These are phyloP conservation scores for Grallaria varia DNA, from an alignment of 2,113 vertebrate species.

Conservation along the genomic window DNA sequence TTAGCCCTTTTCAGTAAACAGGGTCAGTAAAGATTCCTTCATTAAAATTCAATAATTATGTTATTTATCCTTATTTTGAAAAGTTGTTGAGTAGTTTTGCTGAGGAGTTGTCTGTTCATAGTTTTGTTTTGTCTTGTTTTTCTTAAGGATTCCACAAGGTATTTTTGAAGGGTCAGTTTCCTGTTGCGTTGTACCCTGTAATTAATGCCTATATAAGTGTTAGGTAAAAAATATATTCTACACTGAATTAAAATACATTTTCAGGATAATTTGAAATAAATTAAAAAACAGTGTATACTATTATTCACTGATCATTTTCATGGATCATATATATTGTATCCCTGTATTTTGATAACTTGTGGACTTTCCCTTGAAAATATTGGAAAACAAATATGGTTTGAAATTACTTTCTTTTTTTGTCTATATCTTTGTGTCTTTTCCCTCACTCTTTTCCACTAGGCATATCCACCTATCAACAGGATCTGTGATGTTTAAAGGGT, in stretches of 20 bases:
- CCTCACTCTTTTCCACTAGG: neutral
- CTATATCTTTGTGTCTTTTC: neutral
- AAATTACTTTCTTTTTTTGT: neutral
- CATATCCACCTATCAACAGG: neutral
- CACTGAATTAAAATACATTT: neutral
- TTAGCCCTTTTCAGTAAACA: neutral
- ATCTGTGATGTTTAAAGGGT: neutral
- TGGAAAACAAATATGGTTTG: neutral
- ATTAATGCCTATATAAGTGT: neutral
- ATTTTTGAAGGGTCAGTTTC: neutral
- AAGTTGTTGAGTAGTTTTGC: neutral
- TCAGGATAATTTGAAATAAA: neutral
- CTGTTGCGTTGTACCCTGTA: neutral
- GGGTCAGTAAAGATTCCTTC: neutral
- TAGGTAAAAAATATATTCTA: neutral
- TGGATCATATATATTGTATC: neutral
- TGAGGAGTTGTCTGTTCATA: neutral
- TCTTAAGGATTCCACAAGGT: fast-evolving
- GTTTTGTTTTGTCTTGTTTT: neutral
- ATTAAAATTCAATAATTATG: neutral
- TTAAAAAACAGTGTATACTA: neutral
- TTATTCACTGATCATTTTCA: neutral
- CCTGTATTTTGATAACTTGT: neutral
- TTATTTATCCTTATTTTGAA: neutral
- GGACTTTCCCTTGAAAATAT: neutral